These are phyloP conservation scores for Trichogramma pretiosum DNA, from an alignment of 1,140 invertebrate species.

Conservation along the genomic window DNA sequence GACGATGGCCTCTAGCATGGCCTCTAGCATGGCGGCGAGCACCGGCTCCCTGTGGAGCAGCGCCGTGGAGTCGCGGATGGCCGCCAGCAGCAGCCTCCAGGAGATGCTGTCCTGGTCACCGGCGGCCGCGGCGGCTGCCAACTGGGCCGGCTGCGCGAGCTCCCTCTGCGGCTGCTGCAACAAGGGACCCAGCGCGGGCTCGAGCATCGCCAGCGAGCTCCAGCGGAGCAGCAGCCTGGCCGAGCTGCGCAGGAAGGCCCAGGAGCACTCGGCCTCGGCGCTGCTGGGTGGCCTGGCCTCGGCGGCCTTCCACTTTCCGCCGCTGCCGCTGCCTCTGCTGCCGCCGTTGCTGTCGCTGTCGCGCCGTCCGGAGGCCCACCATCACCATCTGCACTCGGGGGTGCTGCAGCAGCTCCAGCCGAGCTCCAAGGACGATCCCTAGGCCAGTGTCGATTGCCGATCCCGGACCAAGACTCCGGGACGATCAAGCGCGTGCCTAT, in stretches of 20 bases:
- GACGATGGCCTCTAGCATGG: conserved; percentile 28
- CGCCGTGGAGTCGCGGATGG: conserved; percentile 23
- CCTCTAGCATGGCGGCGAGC: too few species aligned
- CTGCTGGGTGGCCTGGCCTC: conserved; percentile 47
- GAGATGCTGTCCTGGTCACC: conserved; percentile 42
- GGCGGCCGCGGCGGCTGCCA: conserved; percentile 31
- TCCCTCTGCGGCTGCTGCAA: conserved; percentile 38
- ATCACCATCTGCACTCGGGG: conserved; percentile 31
- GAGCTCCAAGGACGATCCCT: conserved; percentile 39
- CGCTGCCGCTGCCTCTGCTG: conserved; percentile 44
- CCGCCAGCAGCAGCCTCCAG: conserved; percentile 32
- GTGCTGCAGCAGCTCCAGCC: conserved; percentile 36
- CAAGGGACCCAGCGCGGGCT: conserved; percentile 24
- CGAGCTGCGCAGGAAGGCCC: conserved; percentile 77
- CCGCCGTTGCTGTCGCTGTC: conserved; percentile 43
- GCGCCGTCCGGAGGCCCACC: conserved; percentile 35
- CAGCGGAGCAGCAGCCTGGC: conserved; percentile 68
- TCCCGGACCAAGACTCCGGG: background rate
- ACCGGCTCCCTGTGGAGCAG: conserved; percentile 37
- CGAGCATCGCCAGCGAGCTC: conserved; percentile 20
- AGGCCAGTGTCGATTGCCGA: conserved; percentile 12
- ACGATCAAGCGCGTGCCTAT: too few species aligned
- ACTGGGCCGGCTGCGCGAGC: conserved; percentile 20
- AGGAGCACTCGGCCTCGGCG: conserved; percentile 80
- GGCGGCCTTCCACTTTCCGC: conserved; percentile 46